Evolutionary conservation across 2,888 invertebrate genomes (phyloP).

Genomic region (Troides oblongomaculatus): DNA sequence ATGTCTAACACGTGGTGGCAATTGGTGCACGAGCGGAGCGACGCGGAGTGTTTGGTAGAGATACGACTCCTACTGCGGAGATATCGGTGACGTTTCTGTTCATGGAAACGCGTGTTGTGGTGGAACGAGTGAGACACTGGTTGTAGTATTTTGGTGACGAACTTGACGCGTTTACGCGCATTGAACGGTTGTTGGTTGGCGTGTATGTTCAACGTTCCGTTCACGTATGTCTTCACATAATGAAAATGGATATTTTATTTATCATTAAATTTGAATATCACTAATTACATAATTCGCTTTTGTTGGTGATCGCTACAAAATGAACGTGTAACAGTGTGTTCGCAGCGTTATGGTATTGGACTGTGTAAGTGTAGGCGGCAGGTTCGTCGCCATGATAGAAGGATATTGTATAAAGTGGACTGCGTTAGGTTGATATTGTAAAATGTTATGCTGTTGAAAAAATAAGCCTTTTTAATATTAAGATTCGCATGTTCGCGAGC

Average conservation of each 20-base stretch:
- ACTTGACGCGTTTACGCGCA: neutral
- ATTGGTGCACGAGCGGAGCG: neutral
- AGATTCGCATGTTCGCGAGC: conserved; percentile 3
- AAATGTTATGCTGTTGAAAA: conserved; percentile 16
- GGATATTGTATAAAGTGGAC: conserved; percentile 8
- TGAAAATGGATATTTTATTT: no score
- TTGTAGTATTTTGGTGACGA: neutral
- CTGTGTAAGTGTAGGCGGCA: neutral
- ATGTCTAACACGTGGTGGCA: neutral
- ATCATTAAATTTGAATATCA: no score
- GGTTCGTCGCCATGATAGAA: neutral
- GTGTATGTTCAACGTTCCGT: no score
- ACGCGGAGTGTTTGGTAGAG: neutral
- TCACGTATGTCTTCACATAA: no score
- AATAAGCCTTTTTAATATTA: conserved; percentile 12
- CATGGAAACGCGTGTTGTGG: neutral
- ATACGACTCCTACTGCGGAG: neutral
- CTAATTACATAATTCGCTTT: neutral
- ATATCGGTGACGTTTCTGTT: neutral
- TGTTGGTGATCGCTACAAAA: neutral
- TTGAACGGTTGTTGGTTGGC: neutral
- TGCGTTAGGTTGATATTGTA: conserved; percentile 20
- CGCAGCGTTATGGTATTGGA: neutral
- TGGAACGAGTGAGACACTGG: neutral
- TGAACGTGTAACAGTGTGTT: neutral